Evolutionary conservation across 1,140 invertebrate species (phyloP).

Genomic region (Onthophagus taurus): DNA sequence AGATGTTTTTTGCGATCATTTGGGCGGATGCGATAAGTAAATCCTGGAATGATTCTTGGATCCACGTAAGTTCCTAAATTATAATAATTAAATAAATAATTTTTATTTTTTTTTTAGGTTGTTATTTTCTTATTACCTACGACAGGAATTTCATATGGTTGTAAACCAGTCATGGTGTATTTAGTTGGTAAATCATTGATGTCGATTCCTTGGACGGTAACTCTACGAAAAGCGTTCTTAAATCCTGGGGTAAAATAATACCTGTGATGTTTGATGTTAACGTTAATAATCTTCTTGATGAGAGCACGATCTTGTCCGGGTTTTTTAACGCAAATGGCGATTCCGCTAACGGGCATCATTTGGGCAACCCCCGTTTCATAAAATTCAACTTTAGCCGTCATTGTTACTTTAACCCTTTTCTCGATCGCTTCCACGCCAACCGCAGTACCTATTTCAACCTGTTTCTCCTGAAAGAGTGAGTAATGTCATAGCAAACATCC

Average conservation of each 20-base stretch:
- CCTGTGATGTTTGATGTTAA: slow-evolving; percentile 47
- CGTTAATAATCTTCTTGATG: slow-evolving; percentile 46
- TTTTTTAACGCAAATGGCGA: slow-evolving; percentile 44
- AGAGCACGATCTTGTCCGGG: slow-evolving; percentile 39
- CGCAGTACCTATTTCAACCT: slow-evolving; percentile 40
- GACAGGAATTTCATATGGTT: slow-evolving; percentile 62
- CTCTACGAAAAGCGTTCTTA: slow-evolving; percentile 47
- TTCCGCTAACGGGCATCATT: slow-evolving; percentile 47
- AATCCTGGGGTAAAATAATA: slow-evolving; percentile 54
- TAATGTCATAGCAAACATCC: slow-evolving; percentile 27
- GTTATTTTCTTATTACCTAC: slow-evolving; percentile 44
- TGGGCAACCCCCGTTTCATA: slow-evolving; percentile 50
- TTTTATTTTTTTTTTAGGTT: neutral
- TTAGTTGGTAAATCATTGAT: slow-evolving; percentile 56
- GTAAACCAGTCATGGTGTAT: slow-evolving; percentile 57
- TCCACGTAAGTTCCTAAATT: slow-evolving; percentile 61
- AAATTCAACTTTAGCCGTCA: slow-evolving; percentile 57
- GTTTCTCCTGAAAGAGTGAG: slow-evolving; percentile 41
- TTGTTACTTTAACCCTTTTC: slow-evolving; percentile 52
- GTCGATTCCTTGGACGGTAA: slow-evolving; percentile 47
- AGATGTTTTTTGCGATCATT: slow-evolving; percentile 50
- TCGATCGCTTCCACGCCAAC: slow-evolving; percentile 41
- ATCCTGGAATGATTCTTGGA: slow-evolving; percentile 61
- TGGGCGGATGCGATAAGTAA: slow-evolving; percentile 59
- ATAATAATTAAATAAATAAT: neutral